Evolutionary conservation across 1,140 invertebrate species (phyloP).

Genomic region (Mya arenaria): DNA sequence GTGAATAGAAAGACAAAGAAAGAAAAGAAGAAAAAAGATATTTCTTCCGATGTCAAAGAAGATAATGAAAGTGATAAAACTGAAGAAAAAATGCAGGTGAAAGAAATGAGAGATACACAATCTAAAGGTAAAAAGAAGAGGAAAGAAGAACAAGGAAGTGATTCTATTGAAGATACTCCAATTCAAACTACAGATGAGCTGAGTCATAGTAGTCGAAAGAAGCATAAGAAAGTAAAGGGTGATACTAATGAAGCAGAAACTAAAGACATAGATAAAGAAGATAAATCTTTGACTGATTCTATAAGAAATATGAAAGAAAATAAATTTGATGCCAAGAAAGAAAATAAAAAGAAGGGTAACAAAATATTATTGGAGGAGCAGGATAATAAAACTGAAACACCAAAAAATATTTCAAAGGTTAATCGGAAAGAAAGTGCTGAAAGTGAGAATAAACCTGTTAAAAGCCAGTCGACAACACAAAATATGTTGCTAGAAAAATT

Average conservation of each 20-base stretch:
- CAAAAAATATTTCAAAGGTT: no score
- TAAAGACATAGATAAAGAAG: neutral
- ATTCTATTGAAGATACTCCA: neutral
- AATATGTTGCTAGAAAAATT: neutral
- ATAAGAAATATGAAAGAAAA: no score
- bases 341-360: no score
- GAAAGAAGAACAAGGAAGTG: neutral
- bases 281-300: no score
- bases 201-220: neutral
- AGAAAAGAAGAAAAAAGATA: neutral
- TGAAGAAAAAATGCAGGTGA: neutral
- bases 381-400: no score
- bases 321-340: no score
- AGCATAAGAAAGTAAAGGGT: no score
- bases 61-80: neutral
- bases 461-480: no score
- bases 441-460: no score
- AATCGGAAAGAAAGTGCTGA: no score
- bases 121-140: neutral
- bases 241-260: neutral
- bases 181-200: neutral
- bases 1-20: slow-evolving; percentile 18
- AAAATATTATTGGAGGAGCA: no score
- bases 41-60: neutral
- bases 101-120: neutral